Percentiles rank a stretch among this genome's conserved stretches.
Evolutionary conservation across 2,888 invertebrate species (phyloP).

Genomic region (Pasiphila rectangulata): DNA sequence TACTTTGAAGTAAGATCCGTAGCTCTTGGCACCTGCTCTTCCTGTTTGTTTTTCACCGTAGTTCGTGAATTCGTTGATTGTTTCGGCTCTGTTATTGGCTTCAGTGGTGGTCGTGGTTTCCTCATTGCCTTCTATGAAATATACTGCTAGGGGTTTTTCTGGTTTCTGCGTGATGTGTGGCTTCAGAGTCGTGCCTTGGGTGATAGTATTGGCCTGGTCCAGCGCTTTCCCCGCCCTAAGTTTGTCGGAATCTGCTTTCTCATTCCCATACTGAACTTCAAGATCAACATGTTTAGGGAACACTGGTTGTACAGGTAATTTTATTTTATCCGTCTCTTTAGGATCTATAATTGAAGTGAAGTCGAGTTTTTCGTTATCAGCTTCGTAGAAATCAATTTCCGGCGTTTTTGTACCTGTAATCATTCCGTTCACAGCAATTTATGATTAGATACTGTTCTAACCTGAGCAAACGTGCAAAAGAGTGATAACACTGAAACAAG

Average conservation of each 20-base stretch:
- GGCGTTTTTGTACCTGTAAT: constrained; percentile 69
- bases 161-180: constrained; percentile 74
- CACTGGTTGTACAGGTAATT: constrained; percentile 59
- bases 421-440: constrained; percentile 36
- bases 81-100: constrained; percentile 54
- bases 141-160: constrained; percentile 68
- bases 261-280: constrained; percentile 78
- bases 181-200: constrained; percentile 62
- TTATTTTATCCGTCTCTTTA: constrained; percentile 47
- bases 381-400: constrained; percentile 74
- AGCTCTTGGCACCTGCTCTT: constrained; percentile 40
- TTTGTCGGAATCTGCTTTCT: constrained; percentile 64
- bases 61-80: constrained; percentile 52
- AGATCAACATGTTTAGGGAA: constrained; percentile 69
- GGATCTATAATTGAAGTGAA: constrained; percentile 44
- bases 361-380: constrained; percentile 52
- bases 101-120: constrained; percentile 49
- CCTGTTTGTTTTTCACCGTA: constrained; percentile 49
- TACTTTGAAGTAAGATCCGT: constrained; percentile 32
- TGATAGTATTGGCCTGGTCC: constrained; percentile 40
- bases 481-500: not conserved
- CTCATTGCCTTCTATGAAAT: constrained; percentile 57
- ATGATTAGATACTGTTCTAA: constrained; percentile 14
- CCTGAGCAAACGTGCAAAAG: not conserved
- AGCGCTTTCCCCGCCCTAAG: constrained; percentile 56